Evolutionary conservation across 1,140 invertebrate genomes (phyloP), one percentile per base, ranked within the genome.

Genomic region (Drosophila takahashii): DNA sequence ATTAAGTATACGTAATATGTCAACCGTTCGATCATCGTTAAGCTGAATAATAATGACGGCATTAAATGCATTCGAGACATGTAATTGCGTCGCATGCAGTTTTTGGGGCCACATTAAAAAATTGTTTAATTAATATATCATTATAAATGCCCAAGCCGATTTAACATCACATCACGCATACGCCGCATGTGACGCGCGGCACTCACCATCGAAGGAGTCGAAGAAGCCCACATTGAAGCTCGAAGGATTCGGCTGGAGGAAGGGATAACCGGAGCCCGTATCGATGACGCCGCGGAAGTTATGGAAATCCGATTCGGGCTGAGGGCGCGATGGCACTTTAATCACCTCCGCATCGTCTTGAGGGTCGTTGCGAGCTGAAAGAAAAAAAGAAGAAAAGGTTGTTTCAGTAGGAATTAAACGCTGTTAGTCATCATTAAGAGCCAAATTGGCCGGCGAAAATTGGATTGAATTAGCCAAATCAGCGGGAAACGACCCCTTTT

Each of bases 221-320:
- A 90, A 78, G 72, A 92, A 75, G 27, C 90, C 90, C 26, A 78
- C 51, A 15, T 67, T 66, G 45, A 90, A 76, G 15, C 64, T 10
- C 4, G 75, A 67, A 11, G 90, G 90, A 77, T 59, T 52, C 7
- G 84, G 47, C 42, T 83, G 84, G 32, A 92, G 65, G 75, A 92
- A 92, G 22, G 90, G 90, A 81, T 76, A 70, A 11, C 66, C 72
- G 4, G 77, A 52, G 27, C 86, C 90, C n/a, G 90, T 92, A 79
- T 92, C 90, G 29, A 92, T 77, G 48, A 90, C 83, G 34, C 90
- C 90, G 56, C 71, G 77, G 70, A 92, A 92, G 59, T 92, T 76
- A 54, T 48, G 62, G 69, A 90, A 92, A 60, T 67, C 72, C 32
- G 86, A 32, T 48, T 80, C 86, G 27, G 58, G 15, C 26, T 47